phyloP scores from a whole-genome alignment of 1,140 invertebrate genomes.

The Sycophila sp. region DNA sequence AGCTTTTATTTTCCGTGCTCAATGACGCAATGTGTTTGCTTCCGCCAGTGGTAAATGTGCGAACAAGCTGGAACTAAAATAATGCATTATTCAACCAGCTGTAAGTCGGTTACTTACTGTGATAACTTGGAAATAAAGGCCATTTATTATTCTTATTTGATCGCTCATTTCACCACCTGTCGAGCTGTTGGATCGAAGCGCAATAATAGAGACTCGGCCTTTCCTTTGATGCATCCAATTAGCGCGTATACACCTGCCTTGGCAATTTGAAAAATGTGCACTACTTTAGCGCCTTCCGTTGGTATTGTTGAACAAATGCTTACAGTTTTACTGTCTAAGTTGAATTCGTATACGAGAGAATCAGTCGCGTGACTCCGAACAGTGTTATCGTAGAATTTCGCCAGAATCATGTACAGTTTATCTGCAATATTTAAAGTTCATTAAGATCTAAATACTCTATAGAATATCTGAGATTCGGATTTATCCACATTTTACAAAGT shows the following conservation, averaged over 20 bases:
- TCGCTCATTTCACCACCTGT: no score
- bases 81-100: no score
- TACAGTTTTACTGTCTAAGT: conserved; percentile 33
- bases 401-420: conserved; percentile 44
- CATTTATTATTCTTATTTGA: no score
- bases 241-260: conserved; percentile 40
- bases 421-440: no score
- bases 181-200: conserved; percentile 35
- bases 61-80: conserved; percentile 15
- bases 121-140: no score
- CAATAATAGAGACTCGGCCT: conserved; percentile 43
- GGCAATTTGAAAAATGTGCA: conserved; percentile 44
- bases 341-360: conserved; percentile 47
- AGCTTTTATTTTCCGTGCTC: conserved; percentile 36
- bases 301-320: conserved; percentile 41
- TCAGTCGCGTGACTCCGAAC: conserved; percentile 37
- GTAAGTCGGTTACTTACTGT: no score
- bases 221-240: conserved; percentile 43
- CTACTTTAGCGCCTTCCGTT: conserved; percentile 43
- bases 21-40: conserved; percentile 46
- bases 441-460: no score
- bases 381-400: conserved; percentile 47
- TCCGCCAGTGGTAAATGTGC: conserved; percentile 38
- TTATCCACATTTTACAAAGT: no score
- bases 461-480: no score